phyloP scores from a whole-genome alignment of 2,888 invertebrate species.

The Synergus gifuensis region DNA sequence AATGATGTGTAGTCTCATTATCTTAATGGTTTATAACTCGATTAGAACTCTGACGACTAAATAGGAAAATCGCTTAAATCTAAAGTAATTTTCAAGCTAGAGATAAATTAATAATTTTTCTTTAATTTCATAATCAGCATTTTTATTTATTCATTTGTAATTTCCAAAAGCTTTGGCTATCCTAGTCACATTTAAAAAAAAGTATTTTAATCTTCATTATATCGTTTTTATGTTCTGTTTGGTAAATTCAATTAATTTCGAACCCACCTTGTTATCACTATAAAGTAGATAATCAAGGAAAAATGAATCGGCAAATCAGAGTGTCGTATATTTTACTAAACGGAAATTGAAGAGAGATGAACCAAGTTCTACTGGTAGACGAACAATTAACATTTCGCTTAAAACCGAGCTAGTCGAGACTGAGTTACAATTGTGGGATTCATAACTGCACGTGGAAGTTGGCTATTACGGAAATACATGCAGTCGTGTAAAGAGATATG shows the following conservation, averaged over 20 bases:
- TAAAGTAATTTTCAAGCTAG: background rate
- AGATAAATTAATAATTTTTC: background rate
- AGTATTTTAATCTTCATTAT: background rate
- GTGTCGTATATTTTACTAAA: background rate
- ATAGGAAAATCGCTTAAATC: background rate
- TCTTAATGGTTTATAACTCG: background rate
- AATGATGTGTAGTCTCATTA: background rate
- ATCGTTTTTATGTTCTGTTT: background rate
- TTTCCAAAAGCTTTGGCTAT: no score
- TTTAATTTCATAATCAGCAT: background rate
- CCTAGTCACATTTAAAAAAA: background rate
- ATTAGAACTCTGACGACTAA: background rate
- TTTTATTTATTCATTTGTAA: background rate
- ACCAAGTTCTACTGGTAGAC: background rate
- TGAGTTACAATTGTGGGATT: background rate
- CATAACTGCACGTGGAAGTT: slow-evolving; percentile 5
- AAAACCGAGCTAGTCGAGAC: background rate
- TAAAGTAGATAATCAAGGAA: background rate
- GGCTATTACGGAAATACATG: slow-evolving; percentile 18
- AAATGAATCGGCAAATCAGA: background rate
- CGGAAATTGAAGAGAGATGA: background rate
- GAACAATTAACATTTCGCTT: background rate
- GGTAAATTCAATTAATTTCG: background rate
- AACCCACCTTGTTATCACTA: background rate
- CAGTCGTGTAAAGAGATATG: background rate